Conservation (phyloP, 2,113 vertebrate species). For the Barbus barbus region DNA sequence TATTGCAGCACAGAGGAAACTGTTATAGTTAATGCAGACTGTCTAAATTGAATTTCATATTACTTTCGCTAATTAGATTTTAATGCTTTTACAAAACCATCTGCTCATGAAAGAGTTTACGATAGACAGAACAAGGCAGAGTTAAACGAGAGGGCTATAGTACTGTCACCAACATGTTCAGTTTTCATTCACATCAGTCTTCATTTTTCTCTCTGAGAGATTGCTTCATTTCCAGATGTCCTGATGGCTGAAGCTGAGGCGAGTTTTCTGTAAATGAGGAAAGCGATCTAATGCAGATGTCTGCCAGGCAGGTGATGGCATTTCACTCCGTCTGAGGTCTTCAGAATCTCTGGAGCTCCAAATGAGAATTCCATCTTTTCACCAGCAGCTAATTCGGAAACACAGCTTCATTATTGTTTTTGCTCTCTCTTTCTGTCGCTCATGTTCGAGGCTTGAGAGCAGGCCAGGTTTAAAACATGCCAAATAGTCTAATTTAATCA, state of each 20-base stretch:
- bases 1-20: not conserved
- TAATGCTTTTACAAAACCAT: constrained; percentile 7
- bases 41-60: not conserved
- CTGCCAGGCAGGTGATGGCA: constrained; percentile 22
- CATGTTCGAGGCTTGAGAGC: not conserved
- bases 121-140: not conserved
- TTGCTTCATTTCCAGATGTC: not conserved
- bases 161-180: not conserved
- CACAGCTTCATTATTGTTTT: not conserved
- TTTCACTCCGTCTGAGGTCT: too few species aligned
- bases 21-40: not conserved
- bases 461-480: constrained; percentile 8
- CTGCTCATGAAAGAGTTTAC: not conserved
- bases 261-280: constrained; percentile 40
- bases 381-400: constrained; percentile 20
- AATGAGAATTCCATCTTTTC: constrained; percentile 45
- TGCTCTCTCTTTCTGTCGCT: not conserved
- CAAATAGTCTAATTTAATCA: constrained; percentile 49
- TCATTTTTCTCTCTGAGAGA: not conserved
- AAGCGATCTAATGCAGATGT: constrained; percentile 37
- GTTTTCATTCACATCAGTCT: constrained; percentile 1
- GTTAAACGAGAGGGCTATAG: not conserved
- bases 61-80: not conserved
- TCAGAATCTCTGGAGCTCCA: constrained; percentile 19
- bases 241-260: constrained; percentile 4